Conservation (phyloP, 2,113 vertebrate genomes). For the Monopterus albus region DNA sequence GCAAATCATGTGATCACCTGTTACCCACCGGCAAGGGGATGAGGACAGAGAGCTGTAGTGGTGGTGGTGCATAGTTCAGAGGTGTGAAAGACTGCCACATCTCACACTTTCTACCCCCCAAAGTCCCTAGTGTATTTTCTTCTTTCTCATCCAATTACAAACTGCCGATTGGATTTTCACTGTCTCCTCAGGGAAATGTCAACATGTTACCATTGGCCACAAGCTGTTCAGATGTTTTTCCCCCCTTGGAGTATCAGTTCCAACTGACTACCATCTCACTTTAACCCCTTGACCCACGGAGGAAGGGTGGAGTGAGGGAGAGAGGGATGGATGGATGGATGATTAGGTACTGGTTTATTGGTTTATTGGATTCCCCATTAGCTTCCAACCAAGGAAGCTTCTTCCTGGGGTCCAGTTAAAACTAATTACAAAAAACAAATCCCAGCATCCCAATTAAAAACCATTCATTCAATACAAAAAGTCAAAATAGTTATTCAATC, state of each 20-base stretch:
- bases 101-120: neutral
- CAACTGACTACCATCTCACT: neutral
- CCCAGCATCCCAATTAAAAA: too few relatives aligned
- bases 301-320: too few relatives aligned
- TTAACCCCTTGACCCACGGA: neutral
- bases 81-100: slow-evolving; percentile 9
- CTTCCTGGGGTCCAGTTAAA: too few relatives aligned
- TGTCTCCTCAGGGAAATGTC: slow-evolving; percentile 1
- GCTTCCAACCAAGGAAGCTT: too few relatives aligned
- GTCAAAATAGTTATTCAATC: too few relatives aligned
- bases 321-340: too few relatives aligned
- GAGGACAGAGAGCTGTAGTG: neutral
- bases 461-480: too few relatives aligned
- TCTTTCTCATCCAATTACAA: slow-evolving; percentile 10
- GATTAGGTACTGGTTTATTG: too few relatives aligned
- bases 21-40: slow-evolving; percentile 53
- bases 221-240: neutral
- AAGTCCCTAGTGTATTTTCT: neutral
- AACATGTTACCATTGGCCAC: too few relatives aligned
- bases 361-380: too few relatives aligned
- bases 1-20: slow-evolving; percentile 80
- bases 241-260: neutral
- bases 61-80: neutral
- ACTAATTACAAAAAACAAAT: too few relatives aligned
- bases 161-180: neutral